phyloP scores from a whole-genome alignment of 64 coral and sea anemone species.

The Dendrophyllia cribrosa region DNA sequence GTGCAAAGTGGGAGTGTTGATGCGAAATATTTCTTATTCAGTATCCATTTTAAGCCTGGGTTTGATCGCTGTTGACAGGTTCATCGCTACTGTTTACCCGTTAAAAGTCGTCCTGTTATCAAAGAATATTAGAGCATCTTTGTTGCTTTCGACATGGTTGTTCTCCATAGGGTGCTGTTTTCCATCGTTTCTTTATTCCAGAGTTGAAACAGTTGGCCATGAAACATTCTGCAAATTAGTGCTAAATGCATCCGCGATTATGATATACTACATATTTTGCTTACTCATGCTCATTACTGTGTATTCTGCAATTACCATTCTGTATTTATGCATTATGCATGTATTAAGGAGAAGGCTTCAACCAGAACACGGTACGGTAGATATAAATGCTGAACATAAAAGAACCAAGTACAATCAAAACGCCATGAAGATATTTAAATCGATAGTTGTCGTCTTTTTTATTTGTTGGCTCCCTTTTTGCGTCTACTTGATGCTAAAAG shows the following conservation, averaged over 20 bases:
- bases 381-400: not conserved
- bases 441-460: not conserved
- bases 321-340: not conserved
- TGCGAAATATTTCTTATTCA: not conserved
- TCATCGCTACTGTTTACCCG: not conserved
- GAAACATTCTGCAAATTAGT: not conserved
- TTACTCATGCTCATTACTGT: not conserved
- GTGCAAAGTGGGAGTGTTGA: not conserved
- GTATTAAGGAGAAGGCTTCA: not conserved
- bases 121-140: not conserved
- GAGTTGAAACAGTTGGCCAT: not conserved
- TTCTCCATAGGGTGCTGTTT: not conserved
- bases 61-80: slow-evolving; percentile 21
- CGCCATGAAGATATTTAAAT: not conserved
- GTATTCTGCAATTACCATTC: not conserved
- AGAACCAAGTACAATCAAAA: slow-evolving; percentile 1
- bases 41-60: not conserved
- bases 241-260: not conserved
- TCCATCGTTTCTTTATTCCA: not conserved
- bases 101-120: not conserved
- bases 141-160: not conserved
- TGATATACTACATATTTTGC: not conserved
- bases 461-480: not conserved
- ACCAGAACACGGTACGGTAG: no score
- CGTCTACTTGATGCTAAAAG: not conserved